Evolutionary conservation across 1,140 invertebrate genomes (phyloP), one percentile per base, ranked within the genome.

Genomic region (Mycetomoellerius zeteki): DNA sequence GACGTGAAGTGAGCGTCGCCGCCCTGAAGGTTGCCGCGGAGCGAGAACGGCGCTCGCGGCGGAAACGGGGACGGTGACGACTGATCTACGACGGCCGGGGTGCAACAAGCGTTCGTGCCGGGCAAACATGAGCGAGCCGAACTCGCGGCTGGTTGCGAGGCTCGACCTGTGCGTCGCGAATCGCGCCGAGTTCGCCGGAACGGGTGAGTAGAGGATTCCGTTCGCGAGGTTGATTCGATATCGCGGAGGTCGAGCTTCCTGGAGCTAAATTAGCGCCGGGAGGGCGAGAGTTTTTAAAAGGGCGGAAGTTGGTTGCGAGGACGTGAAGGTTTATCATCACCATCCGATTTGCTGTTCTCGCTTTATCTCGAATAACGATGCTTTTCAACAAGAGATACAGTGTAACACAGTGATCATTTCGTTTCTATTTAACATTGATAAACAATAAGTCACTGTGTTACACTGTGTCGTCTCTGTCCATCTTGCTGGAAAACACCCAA

Each of bases 21-120:
- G 6, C 24, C 47, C 52, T 14, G 5, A 6, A 21, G 10, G 56
- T 67, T 0, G 21, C 56, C 16, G 12, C 12, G 3, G 62, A 24
- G n/a, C 8, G 16, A 8, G 47, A 14, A 37, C 37, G 12, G 27
- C 21, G 16, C 16, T 54, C 52, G 6, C 54, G n/a, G 54, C 2
- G 19, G 5, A 21, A 33, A 33, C 33, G 37, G 33, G 33, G 33
- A 37, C 33, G 24, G 58, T 12, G 71, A 65, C 60, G 14, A 50
- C 47, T 14, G 47, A 50, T 12, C 12, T 50, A 50, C 67, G n/a
- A n/a, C 37, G 30, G 5, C 65, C 16, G 27, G 37, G 72, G 47
- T 87, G 89, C 89, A 90, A 90, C 89, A 90, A 91, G 89, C 90
- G 77, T 91, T 60, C 27, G 90, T 72, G 47, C 80, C 88, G 88